Base-by-base conservation (phyloP, 2,888 invertebrate genomes). In the Poecilus cupreus region DNA sequence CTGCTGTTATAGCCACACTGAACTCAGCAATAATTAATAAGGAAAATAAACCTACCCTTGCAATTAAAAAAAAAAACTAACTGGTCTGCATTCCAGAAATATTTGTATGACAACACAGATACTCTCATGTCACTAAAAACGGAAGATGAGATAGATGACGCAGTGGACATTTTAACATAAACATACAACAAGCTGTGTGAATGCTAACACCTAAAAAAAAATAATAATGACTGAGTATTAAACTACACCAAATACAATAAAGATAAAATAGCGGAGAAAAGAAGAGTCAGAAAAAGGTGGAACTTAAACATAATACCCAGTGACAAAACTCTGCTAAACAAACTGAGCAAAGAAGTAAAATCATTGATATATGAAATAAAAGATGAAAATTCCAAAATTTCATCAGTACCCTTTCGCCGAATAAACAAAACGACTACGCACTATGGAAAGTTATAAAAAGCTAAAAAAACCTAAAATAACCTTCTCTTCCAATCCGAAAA, bases 11-110 rank as follows among this genome's bases (percentile, higher is more conserved):
- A 13, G 49, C 49, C 16, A 49, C 49, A 13, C 16, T 49, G 16
- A 49, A 16, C 16, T 49, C 49, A 6, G 18, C 51, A 51, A 51
- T 51, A 18, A 18, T 51, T 18, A 13, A 2, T 2, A 51, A 18
- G 5, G 51, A 51, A 16, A 46, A 51, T 2, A 51, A 51, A 51
- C 51, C 51, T 18, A 4, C 3, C 51, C 43, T 81, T 13, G 57
- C 26, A n/a, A n/a, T n/a, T n/a, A 76, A 76, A 76, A 22, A 54
- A 76, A 22, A 72, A 39, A 13, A 37, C 22, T n/a, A 43, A 72
- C 16, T 72, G 18, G 51, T 0, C 18, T 16, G 3, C 5, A 51
- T 51, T 51, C 10, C 16, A n/a, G n/a, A n/a, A n/a, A n/a, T n/a
- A n/a, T n/a, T n/a, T n/a, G n/a, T n/a, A n/a, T n/a, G n/a, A n/a